These are phyloP conservation scores for Lagopus muta DNA, from an alignment of 2,113 vertebrate species.

Conservation along the genomic window DNA sequence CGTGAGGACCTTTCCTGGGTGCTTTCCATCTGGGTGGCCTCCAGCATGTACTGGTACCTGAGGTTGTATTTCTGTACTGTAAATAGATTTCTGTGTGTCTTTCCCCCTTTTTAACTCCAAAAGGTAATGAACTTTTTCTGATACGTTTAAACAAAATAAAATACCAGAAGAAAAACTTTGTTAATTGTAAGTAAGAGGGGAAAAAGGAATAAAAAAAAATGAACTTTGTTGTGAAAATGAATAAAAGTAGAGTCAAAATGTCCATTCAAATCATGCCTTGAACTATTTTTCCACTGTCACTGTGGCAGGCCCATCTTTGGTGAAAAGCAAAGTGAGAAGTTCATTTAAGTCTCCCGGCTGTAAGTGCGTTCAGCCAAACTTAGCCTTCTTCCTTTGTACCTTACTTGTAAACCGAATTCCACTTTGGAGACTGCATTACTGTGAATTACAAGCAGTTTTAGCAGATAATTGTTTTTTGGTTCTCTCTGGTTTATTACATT, in stretches of 20 bases:
- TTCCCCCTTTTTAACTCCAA: background rate
- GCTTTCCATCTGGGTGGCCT: background rate
- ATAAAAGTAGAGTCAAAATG: background rate
- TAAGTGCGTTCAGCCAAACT: background rate
- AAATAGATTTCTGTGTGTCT: background rate
- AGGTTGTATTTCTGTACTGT: background rate
- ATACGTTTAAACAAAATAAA: background rate
- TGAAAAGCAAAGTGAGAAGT: background rate
- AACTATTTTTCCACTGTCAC: background rate
- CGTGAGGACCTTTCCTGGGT: background rate
- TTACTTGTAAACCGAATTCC: background rate
- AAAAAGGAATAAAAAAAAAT: background rate
- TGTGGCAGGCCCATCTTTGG: background rate
- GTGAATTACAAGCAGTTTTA: background rate
- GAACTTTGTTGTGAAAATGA: background rate
- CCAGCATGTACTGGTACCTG: background rate
- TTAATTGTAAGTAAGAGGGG: background rate
- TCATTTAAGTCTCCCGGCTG: background rate
- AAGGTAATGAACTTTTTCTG: background rate
- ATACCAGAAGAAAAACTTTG: background rate
- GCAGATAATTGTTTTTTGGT: background rate
- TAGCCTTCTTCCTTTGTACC: background rate
- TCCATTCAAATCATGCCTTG: background rate
- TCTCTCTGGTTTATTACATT: background rate
- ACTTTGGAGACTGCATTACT: background rate